Conservation (phyloP, 2,888 invertebrate genomes). For the Orthosia incerta region DNA sequence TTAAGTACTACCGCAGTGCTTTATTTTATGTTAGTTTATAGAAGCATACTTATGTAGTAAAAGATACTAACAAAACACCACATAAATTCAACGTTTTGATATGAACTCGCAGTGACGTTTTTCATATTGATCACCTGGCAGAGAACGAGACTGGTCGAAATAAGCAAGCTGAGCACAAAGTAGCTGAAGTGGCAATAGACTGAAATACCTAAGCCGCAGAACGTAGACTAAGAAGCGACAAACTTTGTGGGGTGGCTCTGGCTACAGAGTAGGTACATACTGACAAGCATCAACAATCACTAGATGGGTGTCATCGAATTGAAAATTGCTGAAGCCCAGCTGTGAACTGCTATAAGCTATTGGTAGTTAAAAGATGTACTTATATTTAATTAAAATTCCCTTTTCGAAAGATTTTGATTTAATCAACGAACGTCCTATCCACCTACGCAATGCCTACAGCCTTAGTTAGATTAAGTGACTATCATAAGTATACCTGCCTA, state of each 20-base stretch:
- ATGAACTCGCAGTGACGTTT: neutral
- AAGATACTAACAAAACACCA: neutral
- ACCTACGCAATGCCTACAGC: slow-evolving; percentile 4
- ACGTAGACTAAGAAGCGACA: neutral
- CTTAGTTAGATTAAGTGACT: slow-evolving; percentile 8
- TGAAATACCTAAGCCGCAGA: neutral
- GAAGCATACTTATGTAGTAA: neutral
- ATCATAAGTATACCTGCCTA: neutral
- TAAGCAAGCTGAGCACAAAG: neutral
- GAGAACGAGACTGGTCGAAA: neutral
- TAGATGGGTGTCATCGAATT: neutral
- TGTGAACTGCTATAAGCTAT: neutral
- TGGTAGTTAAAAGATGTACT: neutral
- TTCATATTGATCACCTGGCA: neutral
- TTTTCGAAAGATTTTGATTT: too few species aligned
- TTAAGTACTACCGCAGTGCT: neutral
- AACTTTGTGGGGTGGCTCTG: neutral
- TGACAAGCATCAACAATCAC: too few species aligned
- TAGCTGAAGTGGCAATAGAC: slow-evolving; percentile 2
- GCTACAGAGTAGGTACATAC: too few species aligned
- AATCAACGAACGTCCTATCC: too few species aligned
- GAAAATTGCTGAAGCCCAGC: neutral
- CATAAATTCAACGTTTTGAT: neutral
- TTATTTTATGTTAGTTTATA: neutral
- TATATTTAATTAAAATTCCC: neutral